phyloP scores from a whole-genome alignment of 2,888 invertebrate species.

The Agrochola litura region DNA sequence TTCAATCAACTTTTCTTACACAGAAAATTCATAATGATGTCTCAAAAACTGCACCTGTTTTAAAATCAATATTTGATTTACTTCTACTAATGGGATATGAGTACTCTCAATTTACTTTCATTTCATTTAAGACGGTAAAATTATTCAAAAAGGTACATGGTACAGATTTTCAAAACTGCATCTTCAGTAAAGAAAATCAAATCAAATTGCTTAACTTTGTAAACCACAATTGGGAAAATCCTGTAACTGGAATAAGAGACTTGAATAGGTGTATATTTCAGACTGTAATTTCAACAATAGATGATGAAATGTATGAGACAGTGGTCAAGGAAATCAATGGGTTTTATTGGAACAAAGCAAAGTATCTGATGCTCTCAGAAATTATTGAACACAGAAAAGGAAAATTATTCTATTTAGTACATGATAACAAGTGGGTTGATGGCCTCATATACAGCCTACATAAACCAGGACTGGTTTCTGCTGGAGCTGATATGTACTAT shows the following conservation, averaged over 20 bases:
- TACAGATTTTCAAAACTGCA: conserved; percentile 75
- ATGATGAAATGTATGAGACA: conserved; percentile 70
- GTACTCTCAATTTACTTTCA: conserved; percentile 89
- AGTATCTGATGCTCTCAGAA: conserved; percentile 90
- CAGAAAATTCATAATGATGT: conserved; percentile 59
- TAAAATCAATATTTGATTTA: conserved; percentile 76
- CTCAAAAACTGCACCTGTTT: conserved; percentile 62
- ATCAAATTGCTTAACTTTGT: conserved; percentile 86
- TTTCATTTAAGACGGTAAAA: conserved; percentile 88
- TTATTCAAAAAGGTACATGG: conserved; percentile 83
- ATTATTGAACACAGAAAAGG: conserved; percentile 79
- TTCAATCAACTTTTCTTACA: conserved; percentile 82
- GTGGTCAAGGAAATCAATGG: conserved; percentile 79
- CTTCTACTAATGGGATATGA: conserved; percentile 82
- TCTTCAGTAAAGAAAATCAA: conserved; percentile 77
- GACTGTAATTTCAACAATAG: conserved; percentile 76
- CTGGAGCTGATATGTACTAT: conserved; percentile 91
- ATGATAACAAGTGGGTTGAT: conserved; percentile 75
- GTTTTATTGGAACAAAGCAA: conserved; percentile 91
- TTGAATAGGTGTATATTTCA: conserved; percentile 87
- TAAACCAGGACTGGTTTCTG: conserved; percentile 90
- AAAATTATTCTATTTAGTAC: conserved; percentile 62
- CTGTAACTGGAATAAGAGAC: conserved; percentile 90
- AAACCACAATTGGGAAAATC: conserved; percentile 92
- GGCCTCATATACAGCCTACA: conserved; percentile 84